These are phyloP conservation scores for Lucifuga dentata DNA, from an alignment of 2,113 vertebrate species.

Conservation along the genomic window DNA sequence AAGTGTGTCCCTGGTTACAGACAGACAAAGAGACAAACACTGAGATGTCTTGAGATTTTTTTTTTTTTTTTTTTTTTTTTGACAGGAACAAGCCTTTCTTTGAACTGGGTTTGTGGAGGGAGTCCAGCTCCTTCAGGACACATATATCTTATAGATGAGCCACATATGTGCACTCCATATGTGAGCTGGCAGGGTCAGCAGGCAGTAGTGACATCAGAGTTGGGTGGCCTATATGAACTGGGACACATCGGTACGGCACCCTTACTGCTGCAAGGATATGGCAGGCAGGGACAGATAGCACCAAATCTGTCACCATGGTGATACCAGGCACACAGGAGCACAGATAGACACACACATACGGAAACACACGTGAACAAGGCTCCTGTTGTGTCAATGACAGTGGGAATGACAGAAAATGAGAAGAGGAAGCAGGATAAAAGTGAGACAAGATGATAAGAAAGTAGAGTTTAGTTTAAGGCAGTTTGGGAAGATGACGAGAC, in stretches of 20 bases:
- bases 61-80: constrained; percentile 34
- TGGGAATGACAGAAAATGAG: constrained; percentile 60
- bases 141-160: constrained; percentile 76
- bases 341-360: constrained; percentile 44
- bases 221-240: constrained; percentile 69
- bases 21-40: constrained; percentile 18
- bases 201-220: constrained; percentile 50
- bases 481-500: constrained; percentile 49
- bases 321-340: constrained; percentile 54
- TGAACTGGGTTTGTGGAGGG: constrained; percentile 40
- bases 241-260: constrained; percentile 61
- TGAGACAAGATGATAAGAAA: constrained; percentile 69
- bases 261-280: constrained; percentile 69
- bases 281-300: constrained; percentile 62
- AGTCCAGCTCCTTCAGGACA: constrained; percentile 47
- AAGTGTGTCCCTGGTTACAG: too few relatives aligned
- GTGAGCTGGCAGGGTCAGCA: constrained; percentile 69
- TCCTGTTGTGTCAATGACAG: constrained; percentile 61
- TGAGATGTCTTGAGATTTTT: constrained; percentile 58
- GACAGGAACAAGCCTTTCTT: constrained; percentile 24
- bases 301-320: constrained; percentile 68
- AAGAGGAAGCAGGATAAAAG: constrained; percentile 56
- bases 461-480: constrained; percentile 65
- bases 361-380: constrained; percentile 27
- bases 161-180: constrained; percentile 77